Conservation (phyloP, 2,113 vertebrate species). For the Pogonocichla stellata region DNA sequence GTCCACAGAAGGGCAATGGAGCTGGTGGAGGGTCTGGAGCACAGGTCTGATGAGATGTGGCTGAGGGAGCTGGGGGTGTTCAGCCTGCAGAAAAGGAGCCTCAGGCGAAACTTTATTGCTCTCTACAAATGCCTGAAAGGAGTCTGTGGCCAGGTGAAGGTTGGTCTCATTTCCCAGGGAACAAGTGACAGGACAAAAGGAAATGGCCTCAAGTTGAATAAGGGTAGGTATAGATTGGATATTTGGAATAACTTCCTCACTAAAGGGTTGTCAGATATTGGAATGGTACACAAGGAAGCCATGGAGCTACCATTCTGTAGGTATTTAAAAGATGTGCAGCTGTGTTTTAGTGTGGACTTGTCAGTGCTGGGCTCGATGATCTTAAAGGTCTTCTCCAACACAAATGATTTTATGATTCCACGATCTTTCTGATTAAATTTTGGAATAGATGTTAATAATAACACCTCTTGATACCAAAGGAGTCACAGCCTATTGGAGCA, state of each 20-base stretch:
- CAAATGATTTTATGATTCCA: not conserved
- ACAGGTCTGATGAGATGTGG: not conserved
- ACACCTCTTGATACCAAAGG: not conserved
- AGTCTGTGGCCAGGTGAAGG: not conserved
- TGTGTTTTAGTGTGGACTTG: not conserved
- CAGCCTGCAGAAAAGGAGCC: not conserved
- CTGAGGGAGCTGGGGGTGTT: not conserved
- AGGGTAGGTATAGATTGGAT: not conserved
- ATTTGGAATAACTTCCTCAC: too few species aligned
- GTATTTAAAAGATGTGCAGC: not conserved
- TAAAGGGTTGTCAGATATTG: too few species aligned
- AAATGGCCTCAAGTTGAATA: not conserved
- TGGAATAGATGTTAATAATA: not conserved
- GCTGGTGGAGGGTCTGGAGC: not conserved
- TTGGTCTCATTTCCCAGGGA: not conserved
- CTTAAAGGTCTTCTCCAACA: not conserved
- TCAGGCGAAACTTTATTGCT: not conserved
- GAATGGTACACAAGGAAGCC: not conserved
- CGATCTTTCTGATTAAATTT: not conserved
- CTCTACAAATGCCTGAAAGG: not conserved
- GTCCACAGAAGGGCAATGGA: rapidly evolving
- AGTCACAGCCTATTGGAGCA: not conserved
- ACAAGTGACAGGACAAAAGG: too few species aligned
- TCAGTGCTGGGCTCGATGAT: not conserved
- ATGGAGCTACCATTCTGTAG: not conserved